Evolutionary conservation across 2,113 vertebrate genomes (phyloP).

Genomic region (Marmota flaviventris): DNA sequence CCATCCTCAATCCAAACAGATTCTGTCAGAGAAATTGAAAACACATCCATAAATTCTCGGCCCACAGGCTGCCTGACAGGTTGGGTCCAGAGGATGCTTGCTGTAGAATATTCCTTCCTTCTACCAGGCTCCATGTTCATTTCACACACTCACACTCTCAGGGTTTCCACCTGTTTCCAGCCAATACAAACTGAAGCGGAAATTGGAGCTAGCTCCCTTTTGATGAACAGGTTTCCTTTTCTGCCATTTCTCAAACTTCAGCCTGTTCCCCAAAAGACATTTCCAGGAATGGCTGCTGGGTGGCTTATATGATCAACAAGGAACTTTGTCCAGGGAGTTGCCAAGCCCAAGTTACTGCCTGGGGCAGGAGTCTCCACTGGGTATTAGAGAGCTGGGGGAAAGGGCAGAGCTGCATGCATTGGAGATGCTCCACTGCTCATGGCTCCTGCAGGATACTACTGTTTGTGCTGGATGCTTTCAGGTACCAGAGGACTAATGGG

Average conservation of each 20-base stretch:
- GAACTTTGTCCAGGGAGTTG: background rate
- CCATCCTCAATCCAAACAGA: constrained; percentile 75
- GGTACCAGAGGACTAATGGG: background rate
- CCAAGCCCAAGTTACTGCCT: background rate
- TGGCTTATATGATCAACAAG: background rate
- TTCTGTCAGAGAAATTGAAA: constrained; percentile 75
- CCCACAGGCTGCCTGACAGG: constrained; percentile 59
- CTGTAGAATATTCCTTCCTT: background rate
- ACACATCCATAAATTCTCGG: constrained; percentile 31
- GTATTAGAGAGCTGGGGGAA: background rate
- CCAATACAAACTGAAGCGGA: background rate
- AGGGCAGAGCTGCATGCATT: background rate
- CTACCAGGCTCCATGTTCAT: fast-evolving
- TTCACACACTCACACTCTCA: background rate
- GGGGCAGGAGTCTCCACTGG: background rate
- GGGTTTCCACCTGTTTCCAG: background rate
- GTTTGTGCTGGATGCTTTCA: background rate
- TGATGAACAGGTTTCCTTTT: constrained; percentile 1
- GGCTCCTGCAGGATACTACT: background rate
- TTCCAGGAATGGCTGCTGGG: constrained; percentile 6
- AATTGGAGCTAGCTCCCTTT: constrained; percentile 60
- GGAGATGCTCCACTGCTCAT: background rate
- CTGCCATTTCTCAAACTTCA: constrained; percentile 15
- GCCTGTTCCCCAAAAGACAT: fast-evolving
- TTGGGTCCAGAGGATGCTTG: background rate